Conservation (phyloP, 2,888 invertebrate species). For the Scaptomyza reducta region DNA sequence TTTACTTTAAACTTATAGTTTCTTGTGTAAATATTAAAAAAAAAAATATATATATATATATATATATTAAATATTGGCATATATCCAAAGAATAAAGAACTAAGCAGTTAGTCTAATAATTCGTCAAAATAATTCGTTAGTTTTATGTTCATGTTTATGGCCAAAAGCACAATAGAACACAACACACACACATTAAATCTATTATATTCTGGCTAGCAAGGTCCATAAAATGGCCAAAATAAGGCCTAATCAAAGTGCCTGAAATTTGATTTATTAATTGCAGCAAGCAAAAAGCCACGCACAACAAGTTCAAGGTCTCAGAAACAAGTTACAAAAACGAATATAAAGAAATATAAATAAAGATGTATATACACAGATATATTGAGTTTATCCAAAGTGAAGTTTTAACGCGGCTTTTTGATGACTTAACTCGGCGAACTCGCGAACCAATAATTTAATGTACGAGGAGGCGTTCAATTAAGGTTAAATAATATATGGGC, state of each 20-base stretch:
- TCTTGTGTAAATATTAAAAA: too few species aligned
- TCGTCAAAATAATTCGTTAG: too few species aligned
- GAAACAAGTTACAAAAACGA: too few species aligned
- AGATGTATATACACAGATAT: background rate
- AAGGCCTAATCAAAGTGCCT: background rate
- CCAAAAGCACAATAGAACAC: background rate
- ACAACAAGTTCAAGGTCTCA: conserved; percentile 44
- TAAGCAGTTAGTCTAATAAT: too few species aligned
- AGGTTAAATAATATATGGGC: background rate
- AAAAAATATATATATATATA: too few species aligned
- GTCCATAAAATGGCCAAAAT: conserved; percentile 5
- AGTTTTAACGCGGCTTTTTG: conserved; percentile 37
- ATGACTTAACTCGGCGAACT: conserved; percentile 42
- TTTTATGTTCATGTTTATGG: background rate
- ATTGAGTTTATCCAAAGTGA: conserved; percentile 7
- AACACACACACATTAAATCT: conserved; percentile 11
- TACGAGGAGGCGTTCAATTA: conserved; percentile 24
- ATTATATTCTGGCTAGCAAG: conserved; percentile 1
- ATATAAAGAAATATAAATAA: too few species aligned
- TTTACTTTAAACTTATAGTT: too few species aligned
- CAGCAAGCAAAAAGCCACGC: conserved; percentile 3
- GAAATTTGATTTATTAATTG: conserved; percentile 39
- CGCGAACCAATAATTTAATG: conserved; percentile 32
- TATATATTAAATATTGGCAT: too few species aligned
- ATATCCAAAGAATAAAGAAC: too few species aligned